These are phyloP conservation scores for Drosophila quinaria DNA, from an alignment of 2,888 invertebrate species.

Conservation along the genomic window DNA sequence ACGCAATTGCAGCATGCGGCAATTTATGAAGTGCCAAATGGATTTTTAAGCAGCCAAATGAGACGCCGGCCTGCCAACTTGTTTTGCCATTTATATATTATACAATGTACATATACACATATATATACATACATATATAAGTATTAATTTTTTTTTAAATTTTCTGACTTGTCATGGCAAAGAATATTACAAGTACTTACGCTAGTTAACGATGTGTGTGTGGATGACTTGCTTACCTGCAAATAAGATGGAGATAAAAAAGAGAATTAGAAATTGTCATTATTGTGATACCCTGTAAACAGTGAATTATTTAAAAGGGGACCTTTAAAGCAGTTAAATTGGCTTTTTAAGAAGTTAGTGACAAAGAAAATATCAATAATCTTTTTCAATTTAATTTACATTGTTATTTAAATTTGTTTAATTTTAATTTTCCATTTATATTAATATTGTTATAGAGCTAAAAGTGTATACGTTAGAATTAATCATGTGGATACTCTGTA, in stretches of 20 bases:
- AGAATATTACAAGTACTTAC: conserved; percentile 42
- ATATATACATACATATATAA: neutral
- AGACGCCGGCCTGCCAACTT: conserved; percentile 42
- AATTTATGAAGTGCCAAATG: conserved; percentile 73
- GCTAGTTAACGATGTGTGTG: conserved; percentile 39
- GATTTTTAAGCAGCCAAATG: conserved; percentile 60
- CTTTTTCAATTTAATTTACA: no score
- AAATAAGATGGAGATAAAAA: conserved; percentile 18
- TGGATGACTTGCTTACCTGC: conserved; percentile 50
- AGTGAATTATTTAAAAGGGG: neutral
- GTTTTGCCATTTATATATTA: conserved; percentile 10
- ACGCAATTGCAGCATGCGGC: conserved; percentile 54
- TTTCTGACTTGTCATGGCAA: conserved; percentile 31
- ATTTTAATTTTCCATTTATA: no score
- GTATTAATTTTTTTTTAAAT: neutral
- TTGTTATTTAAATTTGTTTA: no score
- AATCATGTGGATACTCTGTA: neutral
- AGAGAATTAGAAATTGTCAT: conserved; percentile 9
- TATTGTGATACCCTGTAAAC: neutral
- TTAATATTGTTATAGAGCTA: no score
- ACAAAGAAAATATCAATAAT: no score
- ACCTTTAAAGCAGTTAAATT: no score
- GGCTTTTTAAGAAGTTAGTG: no score
- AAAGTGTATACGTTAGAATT: no score
- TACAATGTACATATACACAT: no score